phyloP scores from a whole-genome alignment of 2,113 vertebrate genomes.

The Pachyramphus minor region DNA sequence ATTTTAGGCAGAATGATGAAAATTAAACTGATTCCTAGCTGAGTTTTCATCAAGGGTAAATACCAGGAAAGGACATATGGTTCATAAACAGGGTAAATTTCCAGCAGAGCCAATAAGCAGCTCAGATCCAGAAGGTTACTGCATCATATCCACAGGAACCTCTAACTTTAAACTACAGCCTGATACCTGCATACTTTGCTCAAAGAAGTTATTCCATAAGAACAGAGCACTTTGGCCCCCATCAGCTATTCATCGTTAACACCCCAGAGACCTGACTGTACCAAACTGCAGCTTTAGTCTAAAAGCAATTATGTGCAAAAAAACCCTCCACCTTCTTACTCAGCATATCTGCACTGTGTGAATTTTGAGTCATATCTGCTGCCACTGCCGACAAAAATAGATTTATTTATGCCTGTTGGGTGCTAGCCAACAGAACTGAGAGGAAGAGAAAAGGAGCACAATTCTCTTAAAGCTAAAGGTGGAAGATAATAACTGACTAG shows the following conservation, averaged over 20 bases:
- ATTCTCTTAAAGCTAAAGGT: neutral
- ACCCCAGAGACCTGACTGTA: neutral
- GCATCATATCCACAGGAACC: neutral
- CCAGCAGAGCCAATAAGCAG: neutral
- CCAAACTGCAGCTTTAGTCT: neutral
- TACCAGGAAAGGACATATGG: conserved; percentile 39
- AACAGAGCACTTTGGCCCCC: neutral
- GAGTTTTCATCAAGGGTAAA: conserved; percentile 8
- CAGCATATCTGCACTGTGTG: conserved; percentile 46
- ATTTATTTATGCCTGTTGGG: conserved; percentile 41
- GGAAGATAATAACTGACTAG: neutral
- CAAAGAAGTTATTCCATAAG: neutral
- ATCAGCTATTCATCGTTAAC: neutral
- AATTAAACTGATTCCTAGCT: neutral
- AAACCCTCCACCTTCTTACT: conserved; percentile 9
- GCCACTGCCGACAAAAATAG: neutral
- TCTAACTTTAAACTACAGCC: neutral
- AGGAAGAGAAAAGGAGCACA: neutral
- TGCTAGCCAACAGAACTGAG: conserved; percentile 2
- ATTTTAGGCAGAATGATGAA: conserved; percentile 31
- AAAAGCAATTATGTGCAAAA: conserved; percentile 6
- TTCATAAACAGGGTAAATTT: neutral
- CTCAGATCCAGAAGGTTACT: neutral
- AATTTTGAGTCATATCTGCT: conserved; percentile 59
- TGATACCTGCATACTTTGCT: neutral